phyloP scores from a whole-genome alignment of 2,797 vertebrate species.

The Myioborus melanocephalus region DNA sequence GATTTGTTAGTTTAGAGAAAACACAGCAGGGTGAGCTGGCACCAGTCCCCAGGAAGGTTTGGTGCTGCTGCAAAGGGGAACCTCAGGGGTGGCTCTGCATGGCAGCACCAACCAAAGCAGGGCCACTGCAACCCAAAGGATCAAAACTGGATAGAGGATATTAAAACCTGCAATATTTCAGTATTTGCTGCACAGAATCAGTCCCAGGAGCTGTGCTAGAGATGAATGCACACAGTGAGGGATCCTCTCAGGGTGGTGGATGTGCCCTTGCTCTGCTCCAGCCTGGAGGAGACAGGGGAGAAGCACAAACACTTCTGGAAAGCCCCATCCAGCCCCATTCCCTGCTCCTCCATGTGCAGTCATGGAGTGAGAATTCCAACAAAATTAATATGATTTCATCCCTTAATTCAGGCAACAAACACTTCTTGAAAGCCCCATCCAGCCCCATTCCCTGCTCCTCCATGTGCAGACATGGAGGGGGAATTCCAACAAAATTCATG shows the following conservation, averaged over 20 bases:
- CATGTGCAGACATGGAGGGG: too few relatives aligned
- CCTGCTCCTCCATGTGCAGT: not conserved
- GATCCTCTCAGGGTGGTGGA: not conserved
- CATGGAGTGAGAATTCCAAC: not conserved
- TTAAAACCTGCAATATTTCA: not conserved
- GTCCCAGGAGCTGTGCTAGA: fast-evolving
- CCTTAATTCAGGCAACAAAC: not conserved
- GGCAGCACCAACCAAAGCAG: not conserved
- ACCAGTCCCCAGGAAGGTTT: fast-evolving
- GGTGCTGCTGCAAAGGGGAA: not conserved
- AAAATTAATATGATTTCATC: not conserved
- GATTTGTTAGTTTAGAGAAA: not conserved
- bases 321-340: not conserved
- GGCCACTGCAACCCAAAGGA: not conserved
- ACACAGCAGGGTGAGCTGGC: fast-evolving
- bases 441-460: not conserved
- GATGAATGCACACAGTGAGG: not conserved
- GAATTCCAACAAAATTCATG: not conserved
- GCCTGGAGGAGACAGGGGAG: not conserved
- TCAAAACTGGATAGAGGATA: fast-evolving
- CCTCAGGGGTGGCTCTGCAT: fast-evolving
- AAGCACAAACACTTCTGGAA: not conserved
- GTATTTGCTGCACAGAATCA: not conserved
- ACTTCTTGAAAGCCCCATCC: not conserved
- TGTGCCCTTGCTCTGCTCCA: not conserved